Percentiles rank a stretch among this genome's conserved stretches.
Evolutionary conservation across 2,797 vertebrate species (phyloP).

Genomic region (Perodicticus potto): DNA sequence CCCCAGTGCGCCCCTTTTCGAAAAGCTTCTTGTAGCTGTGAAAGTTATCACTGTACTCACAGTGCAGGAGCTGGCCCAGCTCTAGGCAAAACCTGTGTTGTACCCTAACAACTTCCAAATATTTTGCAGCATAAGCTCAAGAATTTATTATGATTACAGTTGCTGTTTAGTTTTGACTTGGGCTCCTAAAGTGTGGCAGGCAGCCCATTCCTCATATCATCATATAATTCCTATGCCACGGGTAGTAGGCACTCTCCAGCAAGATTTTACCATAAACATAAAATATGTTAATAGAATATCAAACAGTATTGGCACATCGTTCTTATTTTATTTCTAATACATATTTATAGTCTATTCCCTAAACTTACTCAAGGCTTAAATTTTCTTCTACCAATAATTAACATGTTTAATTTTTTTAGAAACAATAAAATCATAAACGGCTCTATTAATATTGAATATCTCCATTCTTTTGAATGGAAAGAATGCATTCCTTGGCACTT

Average conservation of each 20-base stretch:
- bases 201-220: fast-evolving
- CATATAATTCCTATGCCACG: no score
- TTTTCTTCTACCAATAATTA: background rate
- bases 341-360: background rate
- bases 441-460: background rate
- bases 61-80: background rate
- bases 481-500: background rate
- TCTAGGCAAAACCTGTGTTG: background rate
- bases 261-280: background rate
- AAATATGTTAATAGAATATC: background rate
- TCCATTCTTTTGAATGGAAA: background rate
- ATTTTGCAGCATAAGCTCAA: background rate
- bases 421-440: background rate
- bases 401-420: background rate
- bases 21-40: background rate
- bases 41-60: background rate
- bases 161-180: background rate
- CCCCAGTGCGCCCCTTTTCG: background rate
- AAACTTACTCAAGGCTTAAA: background rate
- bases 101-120: background rate
- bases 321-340: background rate
- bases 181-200: no score
- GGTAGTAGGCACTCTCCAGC: background rate
- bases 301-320: background rate
- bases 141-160: background rate